Percentiles rank a stretch among this genome's conserved stretches.
phyloP scores from a whole-genome alignment of 2,113 vertebrate genomes.

The Egretta garzetta region DNA sequence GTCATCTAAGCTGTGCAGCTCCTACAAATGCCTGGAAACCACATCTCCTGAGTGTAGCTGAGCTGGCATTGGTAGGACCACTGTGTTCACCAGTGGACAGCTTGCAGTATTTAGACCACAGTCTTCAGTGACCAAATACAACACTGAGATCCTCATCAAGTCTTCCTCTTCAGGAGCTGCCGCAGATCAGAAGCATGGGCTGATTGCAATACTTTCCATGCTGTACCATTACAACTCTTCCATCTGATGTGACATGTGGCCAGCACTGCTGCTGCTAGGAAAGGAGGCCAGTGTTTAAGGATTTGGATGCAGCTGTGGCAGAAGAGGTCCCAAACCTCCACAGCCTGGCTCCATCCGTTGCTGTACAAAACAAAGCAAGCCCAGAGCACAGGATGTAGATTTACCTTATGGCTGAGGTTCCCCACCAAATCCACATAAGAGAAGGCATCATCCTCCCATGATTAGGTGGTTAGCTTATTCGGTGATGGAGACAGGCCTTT shows the following conservation, averaged over 20 bases:
- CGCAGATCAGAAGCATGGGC: background rate
- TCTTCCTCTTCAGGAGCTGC: background rate
- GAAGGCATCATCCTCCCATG: background rate
- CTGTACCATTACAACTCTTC: background rate
- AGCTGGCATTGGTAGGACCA: background rate
- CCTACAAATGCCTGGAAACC: background rate
- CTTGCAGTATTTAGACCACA: background rate
- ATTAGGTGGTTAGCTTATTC: background rate
- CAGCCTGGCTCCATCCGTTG: fast-evolving
- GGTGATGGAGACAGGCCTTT: background rate
- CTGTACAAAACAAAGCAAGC: background rate
- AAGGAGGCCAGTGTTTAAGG: background rate
- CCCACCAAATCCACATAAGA: background rate
- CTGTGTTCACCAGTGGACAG: background rate
- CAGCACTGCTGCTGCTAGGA: background rate
- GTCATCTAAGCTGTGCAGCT: background rate
- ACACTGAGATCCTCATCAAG: background rate
- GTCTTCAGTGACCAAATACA: background rate
- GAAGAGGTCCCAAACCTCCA: background rate
- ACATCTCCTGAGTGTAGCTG: background rate
- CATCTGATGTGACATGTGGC: background rate
- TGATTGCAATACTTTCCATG: background rate
- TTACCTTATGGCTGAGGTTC: background rate
- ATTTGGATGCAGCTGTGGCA: background rate
- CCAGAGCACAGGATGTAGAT: background rate